Evolutionary conservation across 1,140 invertebrate species (phyloP), one percentile per base, ranked within the genome.

Genomic region (Panagrolaimus sp.): DNA sequence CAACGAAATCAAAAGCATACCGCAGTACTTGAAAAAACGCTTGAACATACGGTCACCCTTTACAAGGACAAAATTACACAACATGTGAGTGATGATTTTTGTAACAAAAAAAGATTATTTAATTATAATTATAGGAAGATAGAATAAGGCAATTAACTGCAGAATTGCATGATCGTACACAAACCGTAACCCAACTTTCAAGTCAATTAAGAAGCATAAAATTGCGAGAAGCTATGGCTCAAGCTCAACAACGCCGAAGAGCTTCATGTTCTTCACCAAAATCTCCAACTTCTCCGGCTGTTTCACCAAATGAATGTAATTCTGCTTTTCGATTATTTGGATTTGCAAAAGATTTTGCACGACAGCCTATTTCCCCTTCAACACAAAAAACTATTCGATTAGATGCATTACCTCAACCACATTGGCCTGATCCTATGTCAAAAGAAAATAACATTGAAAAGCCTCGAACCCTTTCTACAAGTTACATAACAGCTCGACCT

Each of bases 181-280:
- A 57, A 38, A 67, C 66, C 4, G 66, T 67, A 31, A 67, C 66
- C 11, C 66, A 67, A 67, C 47, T 67, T n/a, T 67, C 66, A 27
- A 63, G 42, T 8, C 66, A 67, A 57, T 46, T 67, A 11, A 42
- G 66, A 9, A 48, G 57, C 14, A 62, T 67, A 16, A 48, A 57
- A 31, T 57, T 67, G 16, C 25, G 53, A n/a, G 66, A 67, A 57
- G 66, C 66, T 16, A 67, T 67, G 66, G 66, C 66, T 9, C 66
- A 67, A 57, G 66, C 66, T 11, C 66, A 67, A 44, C 66, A 67
- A 23, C 66, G 66, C 8, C 66, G 66, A 16, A 42, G 66, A 14
- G 66, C 66, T 2, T 67, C 66, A 4, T 57, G 46, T 38, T 38
- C 48, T 14, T 67, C 66, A n/a, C 66, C 66, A 13, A 42, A 31